Base-by-base conservation (phyloP, 64 coral and sea anemone species). In the Montipora cactus region DNA sequence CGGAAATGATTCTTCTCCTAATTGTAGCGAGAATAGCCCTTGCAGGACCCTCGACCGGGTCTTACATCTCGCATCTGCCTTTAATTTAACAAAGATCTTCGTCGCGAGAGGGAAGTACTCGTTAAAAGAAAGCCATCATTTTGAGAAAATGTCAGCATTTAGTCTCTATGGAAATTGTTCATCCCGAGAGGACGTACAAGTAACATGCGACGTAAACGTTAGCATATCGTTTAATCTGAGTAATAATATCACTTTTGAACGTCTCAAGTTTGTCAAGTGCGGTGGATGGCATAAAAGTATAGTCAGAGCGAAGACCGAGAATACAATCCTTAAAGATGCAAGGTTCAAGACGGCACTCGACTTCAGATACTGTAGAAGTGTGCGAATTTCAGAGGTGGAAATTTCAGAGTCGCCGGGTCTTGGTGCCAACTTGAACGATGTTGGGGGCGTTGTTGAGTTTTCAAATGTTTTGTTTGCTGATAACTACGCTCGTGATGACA, bases 311-410 rank as follows among this genome's bases (percentile, higher is more conserved):
- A 88, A 83, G 81, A 88, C 82, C 66, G 67, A 61, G 16, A 64
- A 90, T 20, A 19, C 79, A 69, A 11, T 71, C n/a, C 37, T 83
- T 15, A 73, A 79, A 25, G 19, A 47, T 67, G 48, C 52, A 22
- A 15, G 91, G 28, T 98, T 78, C 45, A 76, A 74, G 25, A 57
- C 93, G 0, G 96, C 93, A 5, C 22, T 98, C 1, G 91, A 84
- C 21, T 94, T 98, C 53, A 79, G 88, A 14, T 98, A 98, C 15
- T 98, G 96, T 73, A 94, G 81, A 37, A 87, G 91, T 14, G 28
- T 98, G 12, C 70, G 75, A 47, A 23, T 91, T 16, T 66, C 18
- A 19, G 72, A 57, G 23, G 93, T 98, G 4, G 58, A 79, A 72
- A 92, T 98, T 45, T 71, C 72, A 5, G 64, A 25, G 5, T 81